These are phyloP conservation scores for Scylla paramamosain DNA, from an alignment of 1,140 invertebrate species.

Conservation along the genomic window DNA sequence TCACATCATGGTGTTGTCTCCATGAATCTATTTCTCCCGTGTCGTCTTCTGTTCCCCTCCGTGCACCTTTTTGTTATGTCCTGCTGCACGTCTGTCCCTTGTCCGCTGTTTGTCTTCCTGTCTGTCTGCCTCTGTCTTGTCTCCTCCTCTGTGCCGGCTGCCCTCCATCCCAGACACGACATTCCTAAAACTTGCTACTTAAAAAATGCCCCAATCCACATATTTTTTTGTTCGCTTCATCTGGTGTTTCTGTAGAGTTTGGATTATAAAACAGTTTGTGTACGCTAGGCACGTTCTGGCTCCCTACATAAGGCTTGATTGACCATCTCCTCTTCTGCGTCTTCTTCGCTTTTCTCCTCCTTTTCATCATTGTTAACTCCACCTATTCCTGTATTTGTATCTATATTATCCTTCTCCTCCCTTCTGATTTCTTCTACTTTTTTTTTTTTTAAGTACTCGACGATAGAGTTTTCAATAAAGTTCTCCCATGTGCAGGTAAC, in stretches of 20 bases:
- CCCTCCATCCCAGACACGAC: neutral
- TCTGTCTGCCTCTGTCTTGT: neutral
- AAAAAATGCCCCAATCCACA: neutral
- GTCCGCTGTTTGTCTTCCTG: conserved; percentile 7
- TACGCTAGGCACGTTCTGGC: neutral
- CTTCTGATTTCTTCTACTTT: no score
- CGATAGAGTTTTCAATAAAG: no score
- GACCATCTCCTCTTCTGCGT: neutral
- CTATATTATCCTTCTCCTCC: neutral
- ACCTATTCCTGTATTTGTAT: no score
- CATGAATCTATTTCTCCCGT: neutral
- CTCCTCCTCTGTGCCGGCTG: neutral
- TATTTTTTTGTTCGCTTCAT: neutral
- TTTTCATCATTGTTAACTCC: neutral
- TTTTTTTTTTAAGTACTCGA: neutral
- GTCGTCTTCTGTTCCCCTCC: neutral
- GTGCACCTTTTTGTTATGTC: neutral
- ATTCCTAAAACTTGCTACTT: conserved; percentile 22
- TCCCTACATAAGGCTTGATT: conserved; percentile 22
- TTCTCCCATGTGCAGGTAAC: no score
- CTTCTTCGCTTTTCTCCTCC: neutral
- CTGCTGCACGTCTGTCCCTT: neutral
- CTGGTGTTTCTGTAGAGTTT: neutral
- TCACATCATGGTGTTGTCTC: no score
- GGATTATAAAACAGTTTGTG: neutral